Percentiles rank a stretch among this genome's conserved stretches.
Evolutionary conservation across 92 coral and sea anemone genomes (phyloP).

Genomic region (Zoanthus sansibaricus): DNA sequence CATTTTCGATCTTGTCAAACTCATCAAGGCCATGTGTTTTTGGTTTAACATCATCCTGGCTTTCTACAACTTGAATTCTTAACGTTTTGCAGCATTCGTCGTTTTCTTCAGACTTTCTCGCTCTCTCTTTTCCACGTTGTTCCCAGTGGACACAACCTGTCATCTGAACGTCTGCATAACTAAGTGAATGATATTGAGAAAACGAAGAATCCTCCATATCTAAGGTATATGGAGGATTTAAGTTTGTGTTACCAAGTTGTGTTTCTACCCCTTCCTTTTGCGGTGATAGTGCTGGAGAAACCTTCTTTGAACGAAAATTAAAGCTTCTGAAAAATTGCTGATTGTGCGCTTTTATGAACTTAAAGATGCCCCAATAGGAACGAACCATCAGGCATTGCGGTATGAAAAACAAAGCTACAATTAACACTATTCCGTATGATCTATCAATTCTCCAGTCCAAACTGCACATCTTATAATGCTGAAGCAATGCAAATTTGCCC

Average conservation of each 20-base stretch:
- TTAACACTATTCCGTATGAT: slow-evolving; percentile 56
- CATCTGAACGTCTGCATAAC: not conserved
- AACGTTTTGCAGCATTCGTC: not conserved
- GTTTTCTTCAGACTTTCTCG: not conserved
- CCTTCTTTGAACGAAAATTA: slow-evolving; percentile 17
- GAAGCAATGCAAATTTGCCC: slow-evolving; percentile 64
- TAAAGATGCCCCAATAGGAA: slow-evolving; percentile 63
- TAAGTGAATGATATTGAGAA: slow-evolving; percentile 17
- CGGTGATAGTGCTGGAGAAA: not conserved
- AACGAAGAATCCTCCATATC: slow-evolving; percentile 21
- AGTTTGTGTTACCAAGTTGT: not conserved
- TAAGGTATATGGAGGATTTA: not conserved
- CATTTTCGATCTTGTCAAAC: not conserved
- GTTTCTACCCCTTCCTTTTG: not conserved
- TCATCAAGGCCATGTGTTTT: not conserved
- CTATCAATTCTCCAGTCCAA: slow-evolving; percentile 66
- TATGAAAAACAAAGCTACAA: slow-evolving; percentile 62
- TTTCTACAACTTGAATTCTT: not conserved
- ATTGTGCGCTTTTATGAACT: slow-evolving; percentile 68
- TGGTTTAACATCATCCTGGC: not conserved
- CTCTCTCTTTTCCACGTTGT: not conserved
- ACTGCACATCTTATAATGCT: slow-evolving; percentile 62
- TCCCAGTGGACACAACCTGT: not conserved
- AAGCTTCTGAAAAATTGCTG: slow-evolving; percentile 43
- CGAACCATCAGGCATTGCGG: slow-evolving; percentile 75